A percentile compares a stretch with the other conserved stretches of the same genome.
Conservation (phyloP, 2,888 invertebrate species). For the Nomada fucata region DNA sequence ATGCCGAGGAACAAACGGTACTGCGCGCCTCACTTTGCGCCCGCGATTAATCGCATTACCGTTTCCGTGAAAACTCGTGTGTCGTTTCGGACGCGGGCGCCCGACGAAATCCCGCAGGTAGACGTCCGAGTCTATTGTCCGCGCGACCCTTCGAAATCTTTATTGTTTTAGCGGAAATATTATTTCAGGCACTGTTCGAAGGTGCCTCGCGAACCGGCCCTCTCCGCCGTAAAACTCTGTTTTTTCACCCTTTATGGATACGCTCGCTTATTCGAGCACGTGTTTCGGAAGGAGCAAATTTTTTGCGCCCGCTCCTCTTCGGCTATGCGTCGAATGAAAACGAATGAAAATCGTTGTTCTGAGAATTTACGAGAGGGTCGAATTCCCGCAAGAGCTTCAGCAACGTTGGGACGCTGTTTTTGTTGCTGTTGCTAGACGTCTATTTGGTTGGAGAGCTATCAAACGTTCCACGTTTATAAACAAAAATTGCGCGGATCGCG, state of each 20-base stretch:
- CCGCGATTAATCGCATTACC: constrained; percentile 72
- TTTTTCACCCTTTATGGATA: constrained; percentile 18
- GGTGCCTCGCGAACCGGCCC: not conserved
- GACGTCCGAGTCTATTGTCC: constrained; percentile 55
- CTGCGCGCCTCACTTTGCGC: constrained; percentile 49
- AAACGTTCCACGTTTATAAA: no score
- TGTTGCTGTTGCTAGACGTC: no score
- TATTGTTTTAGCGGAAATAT: constrained; percentile 73
- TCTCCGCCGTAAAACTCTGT: constrained; percentile 37
- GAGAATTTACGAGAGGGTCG: not conserved
- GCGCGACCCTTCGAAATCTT: constrained; percentile 58
- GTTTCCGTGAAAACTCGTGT: constrained; percentile 62
- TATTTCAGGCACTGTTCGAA: constrained; percentile 63
- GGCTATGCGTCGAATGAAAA: not conserved
- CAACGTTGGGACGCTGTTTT: no score
- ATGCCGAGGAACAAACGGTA: constrained; percentile 57
- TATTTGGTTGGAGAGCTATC: no score
- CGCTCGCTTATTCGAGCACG: not conserved
- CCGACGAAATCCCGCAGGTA: constrained; percentile 66
- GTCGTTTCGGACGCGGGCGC: constrained; percentile 37
- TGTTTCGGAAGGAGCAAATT: not conserved
- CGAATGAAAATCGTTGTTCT: no score
- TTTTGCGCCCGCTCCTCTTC: not conserved
- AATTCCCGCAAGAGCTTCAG: not conserved
- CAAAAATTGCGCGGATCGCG: no score